Conservation (phyloP, 2,888 invertebrate species). For the Andricus curvator region DNA sequence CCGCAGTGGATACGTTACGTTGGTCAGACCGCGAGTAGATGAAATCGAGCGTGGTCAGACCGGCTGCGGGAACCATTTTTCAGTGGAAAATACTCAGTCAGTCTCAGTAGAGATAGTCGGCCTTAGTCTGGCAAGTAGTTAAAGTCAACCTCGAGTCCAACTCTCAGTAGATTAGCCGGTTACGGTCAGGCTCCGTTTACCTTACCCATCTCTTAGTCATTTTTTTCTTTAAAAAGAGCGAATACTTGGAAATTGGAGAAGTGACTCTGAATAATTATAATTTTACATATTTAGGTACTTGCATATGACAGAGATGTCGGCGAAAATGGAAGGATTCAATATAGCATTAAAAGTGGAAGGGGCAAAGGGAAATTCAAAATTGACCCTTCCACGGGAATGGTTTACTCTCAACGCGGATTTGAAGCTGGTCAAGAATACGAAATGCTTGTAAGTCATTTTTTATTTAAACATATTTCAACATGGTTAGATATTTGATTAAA, state of each 20-base stretch:
- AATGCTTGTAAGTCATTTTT: conserved; percentile 80
- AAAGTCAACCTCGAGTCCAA: neutral
- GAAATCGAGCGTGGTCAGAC: neutral
- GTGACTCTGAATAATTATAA: neutral
- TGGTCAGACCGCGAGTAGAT: conserved; percentile 13
- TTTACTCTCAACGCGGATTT: conserved; percentile 87
- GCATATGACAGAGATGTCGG: conserved; percentile 92
- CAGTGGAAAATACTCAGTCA: conserved; percentile 11
- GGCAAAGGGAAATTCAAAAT: conserved; percentile 91
- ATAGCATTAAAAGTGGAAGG: conserved; percentile 88
- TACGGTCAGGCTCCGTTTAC: neutral
- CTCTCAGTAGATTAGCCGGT: conserved; percentile 2
- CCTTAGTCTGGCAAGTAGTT: conserved; percentile 20
- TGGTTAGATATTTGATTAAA: neutral
- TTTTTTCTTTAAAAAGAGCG: neutral
- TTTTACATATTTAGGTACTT: conserved; percentile 81
- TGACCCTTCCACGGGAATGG: conserved; percentile 89
- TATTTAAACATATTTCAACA: conserved; percentile 1
- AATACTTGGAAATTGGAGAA: neutral
- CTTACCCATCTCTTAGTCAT: neutral
- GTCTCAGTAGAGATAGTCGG: conserved; percentile 15
- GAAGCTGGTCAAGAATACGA: conserved; percentile 85
- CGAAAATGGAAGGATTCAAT: conserved; percentile 90
- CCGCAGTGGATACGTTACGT: neutral
- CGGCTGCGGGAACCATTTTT: neutral